Conservation (phyloP, 2,888 invertebrate genomes). For the Tinea semifulvella region DNA sequence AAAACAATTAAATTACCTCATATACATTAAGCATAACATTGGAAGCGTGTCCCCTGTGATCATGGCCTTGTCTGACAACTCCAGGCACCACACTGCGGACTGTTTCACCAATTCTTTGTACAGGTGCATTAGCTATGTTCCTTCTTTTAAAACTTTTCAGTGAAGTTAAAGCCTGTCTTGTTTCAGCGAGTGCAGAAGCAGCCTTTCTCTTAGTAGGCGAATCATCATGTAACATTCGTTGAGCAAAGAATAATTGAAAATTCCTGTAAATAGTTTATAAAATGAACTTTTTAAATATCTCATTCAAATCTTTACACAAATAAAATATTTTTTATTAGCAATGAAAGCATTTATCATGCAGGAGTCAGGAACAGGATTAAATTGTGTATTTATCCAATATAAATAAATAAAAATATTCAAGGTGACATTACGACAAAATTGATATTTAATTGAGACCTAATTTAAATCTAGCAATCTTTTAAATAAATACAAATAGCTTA, state of each 20-base stretch:
- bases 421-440: no score
- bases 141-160: constrained; percentile 73
- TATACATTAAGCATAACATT: constrained; percentile 65
- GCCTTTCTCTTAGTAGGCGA: constrained; percentile 65
- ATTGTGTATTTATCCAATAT: no score
- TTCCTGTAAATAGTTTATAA: constrained; percentile 60
- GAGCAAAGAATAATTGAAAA: constrained; percentile 76
- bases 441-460: no score
- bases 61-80: constrained; percentile 44
- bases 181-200: constrained; percentile 71
- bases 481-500: no score
- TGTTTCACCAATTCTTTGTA: constrained; percentile 63
- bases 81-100: constrained; percentile 62
- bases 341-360: no score
- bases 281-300: no score
- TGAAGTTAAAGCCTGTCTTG: constrained; percentile 80
- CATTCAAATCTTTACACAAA: no score
- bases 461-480: no score
- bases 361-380: no score
- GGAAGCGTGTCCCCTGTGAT: constrained; percentile 45
- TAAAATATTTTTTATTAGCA: no score
- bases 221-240: constrained; percentile 73
- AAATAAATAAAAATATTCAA: no score
- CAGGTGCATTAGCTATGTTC: constrained; percentile 54
- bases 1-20: constrained; percentile 53